A percentile compares a stretch with the other conserved stretches of the same genome.
phyloP scores from a whole-genome alignment of 2,797 vertebrate species.

The Clarias fuscus region DNA sequence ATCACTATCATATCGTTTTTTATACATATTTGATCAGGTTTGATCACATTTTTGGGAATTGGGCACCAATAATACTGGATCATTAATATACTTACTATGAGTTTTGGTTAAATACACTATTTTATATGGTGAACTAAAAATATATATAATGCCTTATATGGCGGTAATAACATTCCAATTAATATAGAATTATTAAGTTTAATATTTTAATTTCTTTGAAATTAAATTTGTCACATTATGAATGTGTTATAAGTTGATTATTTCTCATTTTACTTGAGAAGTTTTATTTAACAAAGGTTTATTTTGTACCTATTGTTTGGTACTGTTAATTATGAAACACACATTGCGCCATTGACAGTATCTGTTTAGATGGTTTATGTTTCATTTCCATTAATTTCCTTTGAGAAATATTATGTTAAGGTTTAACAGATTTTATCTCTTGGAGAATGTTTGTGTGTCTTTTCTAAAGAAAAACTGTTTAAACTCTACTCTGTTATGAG shows the following conservation, averaged over 20 bases:
- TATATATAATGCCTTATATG: background rate
- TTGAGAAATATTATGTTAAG: background rate
- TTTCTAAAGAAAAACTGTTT: conserved; percentile 17
- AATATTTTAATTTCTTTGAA: background rate
- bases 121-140: background rate
- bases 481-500: conserved; percentile 19
- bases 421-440: background rate
- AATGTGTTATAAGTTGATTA: background rate
- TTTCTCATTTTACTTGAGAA: background rate
- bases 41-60: background rate
- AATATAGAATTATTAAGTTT: background rate
- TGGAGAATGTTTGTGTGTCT: conserved; percentile 3
- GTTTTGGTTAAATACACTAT: background rate
- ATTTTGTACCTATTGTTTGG: conserved; percentile 1
- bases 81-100: background rate
- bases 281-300: background rate
- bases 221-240: background rate
- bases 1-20: background rate
- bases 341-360: background rate
- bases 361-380: background rate
- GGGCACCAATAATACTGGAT: background rate
- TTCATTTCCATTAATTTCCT: background rate
- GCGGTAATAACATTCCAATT: background rate
- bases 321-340: conserved; percentile 4
- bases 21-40: background rate